Evolutionary conservation across 2,113 vertebrate genomes (phyloP).

Genomic region (Callipepla californica): DNA sequence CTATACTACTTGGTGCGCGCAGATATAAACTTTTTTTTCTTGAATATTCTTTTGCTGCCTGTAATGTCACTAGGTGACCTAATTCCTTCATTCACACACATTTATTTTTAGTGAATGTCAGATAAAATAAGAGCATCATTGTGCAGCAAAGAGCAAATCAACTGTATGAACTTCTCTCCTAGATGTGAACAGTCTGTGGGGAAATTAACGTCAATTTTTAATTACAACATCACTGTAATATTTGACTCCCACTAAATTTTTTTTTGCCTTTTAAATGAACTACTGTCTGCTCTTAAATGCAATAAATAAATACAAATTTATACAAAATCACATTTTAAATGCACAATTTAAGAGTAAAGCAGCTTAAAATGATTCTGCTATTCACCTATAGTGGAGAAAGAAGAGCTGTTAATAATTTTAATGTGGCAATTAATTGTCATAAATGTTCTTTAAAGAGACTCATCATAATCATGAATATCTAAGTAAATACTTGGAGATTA

Average conservation of each 20-base stretch:
- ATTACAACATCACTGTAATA: slow-evolving; percentile 38
- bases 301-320: slow-evolving; percentile 46
- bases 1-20: neutral
- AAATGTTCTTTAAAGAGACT: slow-evolving; percentile 39
- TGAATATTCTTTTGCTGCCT: slow-evolving; percentile 58
- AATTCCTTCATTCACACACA: slow-evolving; percentile 79
- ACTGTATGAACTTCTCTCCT: slow-evolving; percentile 43
- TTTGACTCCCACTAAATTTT: slow-evolving; percentile 27
- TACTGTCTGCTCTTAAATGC: slow-evolving; percentile 17
- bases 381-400: slow-evolving; percentile 40
- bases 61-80: slow-evolving; percentile 80
- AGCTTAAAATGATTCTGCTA: slow-evolving; percentile 47
- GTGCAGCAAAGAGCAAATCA: slow-evolving; percentile 58
- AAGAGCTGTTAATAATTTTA: slow-evolving; percentile 68
- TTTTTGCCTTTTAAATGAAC: slow-evolving; percentile 46
- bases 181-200: slow-evolving; percentile 31
- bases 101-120: slow-evolving; percentile 82
- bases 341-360: slow-evolving; percentile 54
- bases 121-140: slow-evolving; percentile 72
- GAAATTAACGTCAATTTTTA: slow-evolving; percentile 57
- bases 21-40: neutral
- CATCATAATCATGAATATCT: slow-evolving; percentile 2
- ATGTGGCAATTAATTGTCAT: slow-evolving; percentile 47
- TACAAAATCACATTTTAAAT: slow-evolving; percentile 59
- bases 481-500: slow-evolving; percentile 11